Evolutionary conservation across 1,140 invertebrate species (phyloP).

Genomic region (Battus philenor): DNA sequence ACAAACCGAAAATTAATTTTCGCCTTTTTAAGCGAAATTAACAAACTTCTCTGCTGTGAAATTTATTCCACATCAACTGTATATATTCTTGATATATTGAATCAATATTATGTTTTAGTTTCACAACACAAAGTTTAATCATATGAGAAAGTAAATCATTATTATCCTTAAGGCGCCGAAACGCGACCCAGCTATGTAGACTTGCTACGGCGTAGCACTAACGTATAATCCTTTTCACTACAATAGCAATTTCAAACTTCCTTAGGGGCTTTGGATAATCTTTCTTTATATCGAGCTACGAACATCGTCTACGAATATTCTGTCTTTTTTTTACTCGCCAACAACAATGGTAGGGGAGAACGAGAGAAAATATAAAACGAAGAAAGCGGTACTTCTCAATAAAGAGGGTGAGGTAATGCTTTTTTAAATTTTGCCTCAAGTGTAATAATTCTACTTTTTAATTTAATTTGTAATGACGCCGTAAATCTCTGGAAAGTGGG

Average conservation of each 20-base stretch:
- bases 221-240: slow-evolving; percentile 78
- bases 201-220: slow-evolving; percentile 73
- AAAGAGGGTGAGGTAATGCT: slow-evolving; percentile 73
- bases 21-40: too few species aligned
- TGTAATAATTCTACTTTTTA: slow-evolving; percentile 75
- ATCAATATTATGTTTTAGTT: too few species aligned
- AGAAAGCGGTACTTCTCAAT: slow-evolving; percentile 70
- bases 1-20: too few species aligned
- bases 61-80: too few species aligned
- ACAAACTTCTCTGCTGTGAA: too few species aligned
- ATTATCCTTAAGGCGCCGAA: slow-evolving; percentile 12
- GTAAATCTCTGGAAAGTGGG: slow-evolving; percentile 46
- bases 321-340: slow-evolving; percentile 32
- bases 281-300: slow-evolving; percentile 75
- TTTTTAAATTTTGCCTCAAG: slow-evolving; percentile 75
- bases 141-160: too few species aligned
- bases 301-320: slow-evolving; percentile 39
- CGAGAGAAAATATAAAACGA: slow-evolving; percentile 37
- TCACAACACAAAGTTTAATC: not conserved
- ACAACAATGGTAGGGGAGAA: slow-evolving; percentile 23
- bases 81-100: too few species aligned
- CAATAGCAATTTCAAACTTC: slow-evolving; percentile 78
- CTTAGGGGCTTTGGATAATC: slow-evolving; percentile 77
- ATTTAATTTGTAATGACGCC: slow-evolving; percentile 69
- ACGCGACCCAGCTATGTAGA: slow-evolving; percentile 49